Base-by-base conservation (phyloP, 2,113 vertebrate species). In the Cyanoderma ruficeps region DNA sequence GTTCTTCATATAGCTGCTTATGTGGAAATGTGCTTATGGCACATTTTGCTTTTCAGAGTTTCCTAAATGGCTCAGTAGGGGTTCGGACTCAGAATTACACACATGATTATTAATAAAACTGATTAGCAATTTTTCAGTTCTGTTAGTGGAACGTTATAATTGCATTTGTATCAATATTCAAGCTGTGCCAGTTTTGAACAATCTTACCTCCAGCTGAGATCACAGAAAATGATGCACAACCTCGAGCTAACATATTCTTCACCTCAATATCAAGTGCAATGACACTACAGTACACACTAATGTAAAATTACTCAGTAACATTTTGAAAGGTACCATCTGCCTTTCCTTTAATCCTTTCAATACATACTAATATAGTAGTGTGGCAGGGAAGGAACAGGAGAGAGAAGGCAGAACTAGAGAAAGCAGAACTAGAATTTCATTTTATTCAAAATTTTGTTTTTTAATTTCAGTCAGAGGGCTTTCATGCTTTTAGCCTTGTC, bases 101-200 rank as follows among this genome's bases (percentile, higher is more conserved):
- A 82, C 68, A 59, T 81, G 77, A 90, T 94, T 94, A 90, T 94
- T 96, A 97, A 94, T 93, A 93, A 92, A 94, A 88, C 86, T 86
- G 76, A 96, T 86, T 81, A 41, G 15, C 87, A 90, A 83, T 94
- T 94, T 95, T 90, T 93, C 83, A 92, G 63, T 90, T 92, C 71
- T 70, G 35, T 85, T 95, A 88, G 59, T 3, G 2, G 42, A 56
- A 83, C 93, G 33, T 50, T 93, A 69, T 94, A 95, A 94, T 95
- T 93, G 86, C 83, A 92, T 92, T 97, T 95, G 64, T 95, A 97
- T 95, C 94, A 96, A 93, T 94, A 97, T 93, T 96, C 96, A 97
- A 97, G 86, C 94, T 97, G 96, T 89, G 94, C 39, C 71, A 49
- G 71, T 86, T 90, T 74, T 92, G 92, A 95, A 86, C 30, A 95